Evolutionary conservation across 2,113 vertebrate species (phyloP).

Genomic region (Pomatorhinus ruficollis): DNA sequence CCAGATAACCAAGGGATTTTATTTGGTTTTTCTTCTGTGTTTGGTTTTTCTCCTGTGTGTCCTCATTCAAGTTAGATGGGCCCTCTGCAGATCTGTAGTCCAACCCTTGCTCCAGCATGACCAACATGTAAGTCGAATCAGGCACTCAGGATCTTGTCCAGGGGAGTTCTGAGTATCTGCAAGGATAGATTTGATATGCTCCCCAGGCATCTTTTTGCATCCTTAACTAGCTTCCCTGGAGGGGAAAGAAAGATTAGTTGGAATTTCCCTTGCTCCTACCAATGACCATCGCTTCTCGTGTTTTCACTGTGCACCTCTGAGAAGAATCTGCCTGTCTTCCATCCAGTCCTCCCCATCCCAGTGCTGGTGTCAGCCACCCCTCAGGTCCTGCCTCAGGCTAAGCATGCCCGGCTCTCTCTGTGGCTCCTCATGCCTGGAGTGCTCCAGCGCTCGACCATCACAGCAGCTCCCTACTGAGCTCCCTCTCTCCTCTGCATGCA

Average conservation of each 20-base stretch:
- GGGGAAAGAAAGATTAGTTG: not conserved
- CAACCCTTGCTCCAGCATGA: not conserved
- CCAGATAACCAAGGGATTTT: not conserved
- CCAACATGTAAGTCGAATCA: not conserved
- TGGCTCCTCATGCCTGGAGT: rapidly evolving
- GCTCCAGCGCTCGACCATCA: rapidly evolving
- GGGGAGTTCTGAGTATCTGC: not conserved
- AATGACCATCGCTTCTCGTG: not conserved
- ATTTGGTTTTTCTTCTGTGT: not conserved
- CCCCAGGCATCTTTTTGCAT: not conserved
- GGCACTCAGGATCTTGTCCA: not conserved
- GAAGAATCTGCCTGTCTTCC: not conserved
- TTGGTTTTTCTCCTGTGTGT: not conserved
- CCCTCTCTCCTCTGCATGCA: not conserved
- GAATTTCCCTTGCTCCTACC: not conserved
- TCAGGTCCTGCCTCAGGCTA: not conserved
- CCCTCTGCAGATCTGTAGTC: not conserved
- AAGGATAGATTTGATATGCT: not conserved
- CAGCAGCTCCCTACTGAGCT: not conserved
- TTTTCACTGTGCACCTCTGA: not conserved
- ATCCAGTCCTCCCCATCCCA: not conserved
- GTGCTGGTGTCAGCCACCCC: not conserved
- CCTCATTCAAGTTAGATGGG: not conserved
- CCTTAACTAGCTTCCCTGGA: not conserved
- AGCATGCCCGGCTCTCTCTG: not conserved